phyloP scores from a whole-genome alignment of 2,113 vertebrate genomes.

The Pachycephala philippinensis region DNA sequence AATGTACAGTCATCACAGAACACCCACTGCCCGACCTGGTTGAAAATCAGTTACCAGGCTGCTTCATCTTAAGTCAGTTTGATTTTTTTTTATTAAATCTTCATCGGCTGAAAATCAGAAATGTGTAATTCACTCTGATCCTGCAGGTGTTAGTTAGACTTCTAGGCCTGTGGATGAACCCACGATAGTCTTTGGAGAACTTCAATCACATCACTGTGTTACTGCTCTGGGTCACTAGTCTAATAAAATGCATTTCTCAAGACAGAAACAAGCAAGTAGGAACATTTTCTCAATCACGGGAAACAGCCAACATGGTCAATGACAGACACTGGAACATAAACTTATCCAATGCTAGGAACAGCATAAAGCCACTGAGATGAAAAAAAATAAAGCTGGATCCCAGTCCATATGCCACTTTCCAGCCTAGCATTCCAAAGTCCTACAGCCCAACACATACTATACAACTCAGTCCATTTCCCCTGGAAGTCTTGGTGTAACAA shows the following conservation, averaged over 20 bases:
- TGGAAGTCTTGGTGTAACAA: background rate
- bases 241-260: background rate
- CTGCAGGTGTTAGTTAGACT: background rate
- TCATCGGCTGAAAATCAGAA: background rate
- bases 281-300: background rate
- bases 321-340: background rate
- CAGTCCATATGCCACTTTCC: background rate
- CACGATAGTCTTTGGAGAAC: background rate
- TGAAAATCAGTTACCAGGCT: background rate
- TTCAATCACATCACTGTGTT: background rate
- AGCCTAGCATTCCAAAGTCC: background rate
- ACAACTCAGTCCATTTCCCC: background rate
- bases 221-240: background rate
- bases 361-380: background rate
- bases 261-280: background rate
- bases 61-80: background rate
- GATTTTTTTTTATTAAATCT: background rate
- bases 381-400: background rate
- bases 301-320: background rate
- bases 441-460: background rate
- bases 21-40: background rate
- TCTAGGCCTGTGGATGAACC: background rate
- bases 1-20: background rate
- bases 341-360: background rate
- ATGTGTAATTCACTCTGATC: background rate